Evolutionary conservation across 1,140 invertebrate genomes (phyloP).

Genomic region (Ephestia elutella): DNA sequence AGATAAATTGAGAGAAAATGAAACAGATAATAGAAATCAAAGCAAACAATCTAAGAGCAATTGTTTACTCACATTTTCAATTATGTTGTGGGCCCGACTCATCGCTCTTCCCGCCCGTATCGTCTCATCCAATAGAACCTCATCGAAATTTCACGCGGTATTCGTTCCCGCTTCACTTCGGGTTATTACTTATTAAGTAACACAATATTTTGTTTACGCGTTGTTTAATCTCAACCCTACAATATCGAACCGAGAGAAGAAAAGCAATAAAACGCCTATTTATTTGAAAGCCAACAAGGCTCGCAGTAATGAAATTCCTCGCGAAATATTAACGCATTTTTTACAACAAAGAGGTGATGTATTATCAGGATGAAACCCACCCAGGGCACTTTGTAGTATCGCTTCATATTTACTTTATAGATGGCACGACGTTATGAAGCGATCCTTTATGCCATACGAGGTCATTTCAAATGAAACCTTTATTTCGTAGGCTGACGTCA

Average conservation of each 20-base stretch:
- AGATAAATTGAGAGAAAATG: no score
- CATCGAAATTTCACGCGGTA: conserved; percentile 4
- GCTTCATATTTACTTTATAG: conserved; percentile 23
- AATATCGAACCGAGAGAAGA: conserved; percentile 46
- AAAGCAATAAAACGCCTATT: conserved; percentile 66
- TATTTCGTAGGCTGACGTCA: not conserved
- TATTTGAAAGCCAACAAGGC: conserved; percentile 62
- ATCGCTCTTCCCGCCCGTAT: not conserved
- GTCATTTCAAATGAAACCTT: conserved; percentile 9
- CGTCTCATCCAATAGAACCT: not conserved
- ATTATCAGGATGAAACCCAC: conserved; percentile 36
- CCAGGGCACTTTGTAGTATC: conserved; percentile 21
- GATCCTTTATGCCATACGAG: conserved; percentile 9
- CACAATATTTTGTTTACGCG: conserved; percentile 18
- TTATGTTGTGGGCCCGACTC: not conserved
- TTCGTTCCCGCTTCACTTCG: not conserved
- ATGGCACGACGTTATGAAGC: conserved; percentile 11
- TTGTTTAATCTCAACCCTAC: conserved; percentile 39
- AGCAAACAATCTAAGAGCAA: not conserved
- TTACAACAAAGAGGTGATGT: conserved; percentile 61
- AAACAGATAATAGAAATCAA: not conserved
- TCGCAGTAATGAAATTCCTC: conserved; percentile 65
- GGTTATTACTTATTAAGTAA: conserved; percentile 9
- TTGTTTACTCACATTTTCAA: conserved; percentile 2
- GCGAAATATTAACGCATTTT: conserved; percentile 67